Percentiles rank a stretch among this genome's conserved stretches.
Conservation (phyloP, 2,797 vertebrate species). For the Poecilia velifera region DNA sequence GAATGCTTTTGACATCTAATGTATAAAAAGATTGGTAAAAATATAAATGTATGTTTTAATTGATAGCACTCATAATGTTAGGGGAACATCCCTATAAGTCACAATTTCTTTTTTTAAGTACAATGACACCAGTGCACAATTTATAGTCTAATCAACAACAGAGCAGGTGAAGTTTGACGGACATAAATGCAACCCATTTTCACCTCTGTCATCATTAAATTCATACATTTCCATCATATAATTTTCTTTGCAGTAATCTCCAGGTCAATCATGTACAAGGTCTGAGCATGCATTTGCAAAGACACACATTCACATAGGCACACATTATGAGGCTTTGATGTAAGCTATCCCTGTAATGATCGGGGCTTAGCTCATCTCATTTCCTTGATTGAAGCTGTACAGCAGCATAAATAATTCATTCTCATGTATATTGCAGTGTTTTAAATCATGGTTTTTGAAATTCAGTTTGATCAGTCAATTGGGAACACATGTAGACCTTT, state of each 20-base stretch:
- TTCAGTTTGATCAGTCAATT: constrained; percentile 73
- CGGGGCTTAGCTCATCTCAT: constrained; percentile 83
- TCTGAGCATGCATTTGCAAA: constrained; percentile 51
- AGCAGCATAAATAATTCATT: constrained; percentile 88
- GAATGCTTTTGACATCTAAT: background rate
- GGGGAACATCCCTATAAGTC: background rate
- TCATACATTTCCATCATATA: constrained; percentile 36
- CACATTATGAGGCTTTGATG: constrained; percentile 83
- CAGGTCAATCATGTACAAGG: constrained; percentile 58
- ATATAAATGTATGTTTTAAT: background rate
- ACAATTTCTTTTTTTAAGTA: background rate
- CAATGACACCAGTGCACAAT: background rate
- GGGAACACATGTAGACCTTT: constrained; percentile 68
- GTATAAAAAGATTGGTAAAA: background rate
- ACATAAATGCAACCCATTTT: constrained; percentile 27
- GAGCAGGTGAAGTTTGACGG: constrained; percentile 32
- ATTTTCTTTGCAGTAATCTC: constrained; percentile 60
- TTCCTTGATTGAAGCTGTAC: constrained; percentile 90
- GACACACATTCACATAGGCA: constrained; percentile 49
- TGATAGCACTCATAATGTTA: background rate
- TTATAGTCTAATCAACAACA: too few relatives aligned
- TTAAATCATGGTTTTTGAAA: constrained; percentile 78
- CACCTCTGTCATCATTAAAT: constrained; percentile 49
- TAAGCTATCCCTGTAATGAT: constrained; percentile 80
- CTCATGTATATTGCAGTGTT: constrained; percentile 88